Evolutionary conservation across 2,113 vertebrate genomes (phyloP).

Genomic region (Rattus norvegicus): GRCr8 NC_086019.1:234565001-234565500

Average conservation of each 20-base stretch:
- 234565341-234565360: background rate
- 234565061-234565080: background rate
- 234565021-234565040: background rate
- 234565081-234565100: background rate
- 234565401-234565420: background rate
- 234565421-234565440: background rate
- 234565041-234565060: background rate
- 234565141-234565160: background rate
- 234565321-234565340: background rate
- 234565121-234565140: background rate
- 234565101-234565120: background rate
- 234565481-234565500: slow-evolving; percentile 6
- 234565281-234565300: background rate
- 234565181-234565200: background rate
- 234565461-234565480: background rate
- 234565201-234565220: background rate
- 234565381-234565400: background rate
- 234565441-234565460: background rate
- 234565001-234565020: background rate
- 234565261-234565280: background rate
- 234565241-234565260: background rate
- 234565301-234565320: slow-evolving; percentile 11
- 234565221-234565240: background rate
- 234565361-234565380: background rate
- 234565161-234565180: background rate